Evolutionary conservation across 2,113 vertebrate genomes (phyloP), one percentile per base, ranked within the genome.

Genomic region (Oryzias javanicus): DNA sequence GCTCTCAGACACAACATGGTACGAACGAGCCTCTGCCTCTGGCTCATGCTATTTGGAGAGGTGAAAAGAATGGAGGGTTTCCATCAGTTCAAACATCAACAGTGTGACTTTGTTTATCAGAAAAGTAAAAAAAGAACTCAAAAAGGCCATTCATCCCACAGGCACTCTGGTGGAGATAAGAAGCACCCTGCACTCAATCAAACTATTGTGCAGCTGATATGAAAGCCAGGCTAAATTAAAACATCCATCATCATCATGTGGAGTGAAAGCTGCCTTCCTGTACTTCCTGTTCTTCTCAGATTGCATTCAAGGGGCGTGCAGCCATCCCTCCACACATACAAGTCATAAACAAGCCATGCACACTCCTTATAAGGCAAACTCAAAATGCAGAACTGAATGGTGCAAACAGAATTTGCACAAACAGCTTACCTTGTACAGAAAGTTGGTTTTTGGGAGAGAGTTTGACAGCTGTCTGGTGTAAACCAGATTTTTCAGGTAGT

Each of bases 1-100:
- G 75, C 74, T 91, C 85, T 94, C 91, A 88, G 91, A 90, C 89
- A 93, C 89, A 90, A 92, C 92, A 83, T 84, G 93, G 92, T 88
- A 88, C 58, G 83, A 66, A 15, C 67, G 86, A 62, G 86, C 82
- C 70, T 91, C 90, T 80, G 83, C 81, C 73, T 80, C 87, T 52
- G 59, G 76, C 78, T 88, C 84, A 27, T 78, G 89, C 91, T 92
- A 83, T 57, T 70, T 24, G 58, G 66, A 67, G 46, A 78, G 51
- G 76, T 73, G 57, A 69, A 84, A 57, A 84, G 64, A 78, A 67
- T 0, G 35, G 41, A 73, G 14, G 19, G 19, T 51, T 78, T 72
- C 72, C 49, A 56, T 81, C 64, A 70, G 14, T 49, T 24, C 5
- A 64, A 60, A 49, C 60, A 62, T 15, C 4, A 50, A 49, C 2